Conservation (phyloP, 1,140 invertebrate species). For the Drosophila novamexicana region DNA sequence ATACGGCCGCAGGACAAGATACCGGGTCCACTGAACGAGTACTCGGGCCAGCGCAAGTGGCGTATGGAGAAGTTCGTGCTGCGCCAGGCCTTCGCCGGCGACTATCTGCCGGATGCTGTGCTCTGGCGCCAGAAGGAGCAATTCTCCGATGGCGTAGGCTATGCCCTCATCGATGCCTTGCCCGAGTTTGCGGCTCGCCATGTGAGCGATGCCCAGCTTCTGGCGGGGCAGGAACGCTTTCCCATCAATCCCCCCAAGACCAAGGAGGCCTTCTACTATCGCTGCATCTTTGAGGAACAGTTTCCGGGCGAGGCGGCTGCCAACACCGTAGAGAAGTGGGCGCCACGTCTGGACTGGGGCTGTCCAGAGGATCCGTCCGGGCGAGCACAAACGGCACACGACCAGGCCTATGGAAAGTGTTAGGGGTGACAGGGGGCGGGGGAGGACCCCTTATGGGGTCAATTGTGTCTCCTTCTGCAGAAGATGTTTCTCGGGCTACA, state of each 20-base stretch:
- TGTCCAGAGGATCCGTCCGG: slow-evolving; percentile 74
- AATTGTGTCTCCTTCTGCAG: too few relatives aligned
- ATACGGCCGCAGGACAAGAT: slow-evolving; percentile 88
- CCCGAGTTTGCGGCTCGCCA: slow-evolving; percentile 86
- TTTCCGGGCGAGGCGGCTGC: slow-evolving; percentile 60
- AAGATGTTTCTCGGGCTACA: too few relatives aligned
- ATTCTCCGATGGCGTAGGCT: slow-evolving; percentile 93
- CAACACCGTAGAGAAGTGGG: slow-evolving; percentile 67
- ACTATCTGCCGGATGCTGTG: slow-evolving; percentile 91
- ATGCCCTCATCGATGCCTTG: slow-evolving; percentile 68
- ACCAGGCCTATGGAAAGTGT: slow-evolving; percentile 44
- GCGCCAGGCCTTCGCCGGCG: slow-evolving; percentile 89
- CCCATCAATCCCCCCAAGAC: slow-evolving; percentile 90
- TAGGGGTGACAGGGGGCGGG: not conserved
- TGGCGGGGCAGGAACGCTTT: slow-evolving; percentile 86
- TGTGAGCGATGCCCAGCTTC: slow-evolving; percentile 87
- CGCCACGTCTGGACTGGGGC: slow-evolving; percentile 73
- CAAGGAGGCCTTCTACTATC: slow-evolving; percentile 93
- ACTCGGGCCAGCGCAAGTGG: slow-evolving; percentile 30
- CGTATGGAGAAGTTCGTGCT: slow-evolving; percentile 92
- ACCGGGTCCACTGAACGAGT: slow-evolving; percentile 86
- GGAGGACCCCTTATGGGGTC: too few relatives aligned
- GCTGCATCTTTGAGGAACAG: slow-evolving; percentile 81
- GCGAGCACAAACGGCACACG: slow-evolving; percentile 62
- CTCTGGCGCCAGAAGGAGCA: slow-evolving; percentile 96